A percentile compares a stretch with the other conserved stretches of the same genome.
phyloP scores from a whole-genome alignment of 2,113 vertebrate species.

The Coryphaenoides rupestris region DNA sequence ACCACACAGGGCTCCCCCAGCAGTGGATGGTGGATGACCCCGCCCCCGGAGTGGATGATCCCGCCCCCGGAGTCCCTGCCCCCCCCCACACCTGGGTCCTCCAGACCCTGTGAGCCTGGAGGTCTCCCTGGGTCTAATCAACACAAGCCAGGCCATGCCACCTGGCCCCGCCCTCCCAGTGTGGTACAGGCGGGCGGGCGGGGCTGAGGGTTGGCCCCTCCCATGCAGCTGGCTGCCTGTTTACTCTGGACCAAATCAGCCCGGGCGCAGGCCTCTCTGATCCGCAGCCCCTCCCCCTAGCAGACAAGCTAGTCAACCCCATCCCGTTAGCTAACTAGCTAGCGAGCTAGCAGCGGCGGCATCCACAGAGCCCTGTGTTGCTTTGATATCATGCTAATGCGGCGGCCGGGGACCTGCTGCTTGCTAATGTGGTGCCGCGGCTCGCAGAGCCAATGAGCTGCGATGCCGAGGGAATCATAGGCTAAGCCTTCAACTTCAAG shows the following conservation, averaged over 20 bases:
- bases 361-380: slow-evolving; percentile 20
- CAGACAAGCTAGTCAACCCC: too few species aligned
- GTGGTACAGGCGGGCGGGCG: slow-evolving; percentile 12
- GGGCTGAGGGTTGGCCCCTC: slow-evolving; percentile 38
- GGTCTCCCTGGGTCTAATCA: slow-evolving; percentile 55
- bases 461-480: too few species aligned
- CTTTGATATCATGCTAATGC: slow-evolving; percentile 48
- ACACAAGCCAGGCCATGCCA: slow-evolving; percentile 19
- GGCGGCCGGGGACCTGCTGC: slow-evolving; percentile 14
- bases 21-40: slow-evolving; percentile 29
- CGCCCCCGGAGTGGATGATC: slow-evolving; percentile 21
- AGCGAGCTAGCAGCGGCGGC: background rate
- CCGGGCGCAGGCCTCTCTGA: background rate
- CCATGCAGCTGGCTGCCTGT: slow-evolving; percentile 51
- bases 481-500: too few species aligned
- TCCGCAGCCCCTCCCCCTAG: too few species aligned
- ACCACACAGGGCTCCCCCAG: background rate
- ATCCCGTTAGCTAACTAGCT: too few species aligned
- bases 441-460: too few species aligned
- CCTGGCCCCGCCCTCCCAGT: slow-evolving; percentile 1
- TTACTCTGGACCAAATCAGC: slow-evolving; percentile 46
- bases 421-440: slow-evolving; percentile 1
- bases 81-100: too few species aligned
- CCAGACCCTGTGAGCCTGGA: background rate
- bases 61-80: slow-evolving; percentile 24